Base-by-base conservation (phyloP, 2,113 vertebrate species). In the Tylochromis polylepis region DNA sequence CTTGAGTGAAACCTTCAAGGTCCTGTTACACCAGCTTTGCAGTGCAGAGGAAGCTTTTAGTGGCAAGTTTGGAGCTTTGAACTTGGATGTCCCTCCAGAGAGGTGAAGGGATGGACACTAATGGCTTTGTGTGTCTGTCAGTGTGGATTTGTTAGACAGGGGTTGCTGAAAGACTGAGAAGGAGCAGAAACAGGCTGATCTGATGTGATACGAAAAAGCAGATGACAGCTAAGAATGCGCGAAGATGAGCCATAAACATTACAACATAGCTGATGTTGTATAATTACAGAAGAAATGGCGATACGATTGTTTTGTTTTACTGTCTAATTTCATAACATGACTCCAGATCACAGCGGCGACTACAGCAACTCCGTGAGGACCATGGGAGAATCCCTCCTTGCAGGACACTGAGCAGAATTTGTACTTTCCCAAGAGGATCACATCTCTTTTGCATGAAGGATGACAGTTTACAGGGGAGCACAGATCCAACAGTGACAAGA, bases 341-440 rank as follows among this genome's bases (percentile, higher is more conserved):
- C 72, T 77, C 65, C 59, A 83, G 24, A 85, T 55, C 77, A 49
- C 15, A 56, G 24, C 8, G 15, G 6, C 6, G 15, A 72, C 59
- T 60, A 10, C 20, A n/a, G 29, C 4, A 60, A 34, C 27, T 57
- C 11, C 0, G 1, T 18, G 65, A 58, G 29, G 2, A 72, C 36
- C n/a, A 58, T 79, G 75, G 49, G 83, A 86, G 58, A 84, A 43
- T 77, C 65, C 79, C 27, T 29, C 43, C 9, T 72, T 60, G 41
- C 83, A 60, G 58, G 81, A 86, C 67, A 85, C 41, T 56, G 49
- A 79, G 49, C 34, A 80, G 60, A 14, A 56, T 85, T 82, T 85
- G 51, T n/a, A 51, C 62, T 82, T 94, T 91, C 91, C 92, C 94
- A 93, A 80, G 93, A 90, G 92, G 88, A 95, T 95, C 90, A 89